Percentiles rank a stretch among this genome's conserved stretches.
Evolutionary conservation across 2,113 vertebrate genomes (phyloP).

Genomic region (Ciconia boyciana): DNA sequence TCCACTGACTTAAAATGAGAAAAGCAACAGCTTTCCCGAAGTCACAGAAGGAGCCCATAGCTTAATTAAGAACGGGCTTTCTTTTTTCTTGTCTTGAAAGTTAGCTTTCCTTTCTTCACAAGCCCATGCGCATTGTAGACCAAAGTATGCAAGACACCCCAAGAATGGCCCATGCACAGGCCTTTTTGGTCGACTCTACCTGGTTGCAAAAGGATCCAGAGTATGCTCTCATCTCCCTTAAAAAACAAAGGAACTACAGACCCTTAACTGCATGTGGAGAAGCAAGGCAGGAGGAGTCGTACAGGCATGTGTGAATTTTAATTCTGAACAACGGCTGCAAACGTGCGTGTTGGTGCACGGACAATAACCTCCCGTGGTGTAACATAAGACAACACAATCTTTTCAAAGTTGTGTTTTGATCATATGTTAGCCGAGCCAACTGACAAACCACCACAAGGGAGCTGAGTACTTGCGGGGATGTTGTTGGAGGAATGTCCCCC

Average conservation of each 20-base stretch:
- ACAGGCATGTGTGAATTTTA: not conserved
- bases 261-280: accelerated
- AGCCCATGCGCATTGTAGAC: accelerated
- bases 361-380: accelerated
- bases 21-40: not conserved
- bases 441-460: not conserved
- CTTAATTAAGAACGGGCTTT: not conserved
- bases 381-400: not conserved
- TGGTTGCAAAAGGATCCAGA: not conserved
- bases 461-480: not conserved
- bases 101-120: not conserved
- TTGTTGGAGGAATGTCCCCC: not conserved
- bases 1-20: not conserved
- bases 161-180: not conserved
- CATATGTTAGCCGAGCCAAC: not conserved
- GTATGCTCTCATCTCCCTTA: not conserved
- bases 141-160: not conserved
- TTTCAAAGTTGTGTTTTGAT: not conserved
- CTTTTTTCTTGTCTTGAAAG: not conserved
- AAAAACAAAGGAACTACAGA: not conserved
- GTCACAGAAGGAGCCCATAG: not conserved
- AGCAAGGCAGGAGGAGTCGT: accelerated
- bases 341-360: accelerated
- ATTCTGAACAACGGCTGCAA: accelerated
- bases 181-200: not conserved